A percentile compares a stretch with the other conserved stretches of the same genome.
Evolutionary conservation across 2,113 vertebrate species (phyloP).

Genomic region (Meriones unguiculatus): DNA sequence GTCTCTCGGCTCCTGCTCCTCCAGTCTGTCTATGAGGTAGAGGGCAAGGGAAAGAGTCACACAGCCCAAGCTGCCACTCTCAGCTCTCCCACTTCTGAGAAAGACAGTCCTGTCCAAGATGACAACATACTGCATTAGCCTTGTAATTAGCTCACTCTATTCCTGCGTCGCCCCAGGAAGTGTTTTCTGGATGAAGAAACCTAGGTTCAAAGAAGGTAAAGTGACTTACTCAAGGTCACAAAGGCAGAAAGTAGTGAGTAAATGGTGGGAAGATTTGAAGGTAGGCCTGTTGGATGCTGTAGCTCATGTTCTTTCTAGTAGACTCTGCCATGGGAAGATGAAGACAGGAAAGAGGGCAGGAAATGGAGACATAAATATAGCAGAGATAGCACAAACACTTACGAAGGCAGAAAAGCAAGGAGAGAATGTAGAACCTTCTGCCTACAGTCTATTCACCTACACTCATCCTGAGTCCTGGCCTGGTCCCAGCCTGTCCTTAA

Average conservation of each 20-base stretch:
- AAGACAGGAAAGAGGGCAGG: neutral
- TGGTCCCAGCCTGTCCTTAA: neutral
- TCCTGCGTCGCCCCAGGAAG: neutral
- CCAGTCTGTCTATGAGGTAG: neutral
- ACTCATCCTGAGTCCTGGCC: neutral
- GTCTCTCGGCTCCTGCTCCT: neutral
- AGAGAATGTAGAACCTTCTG: neutral
- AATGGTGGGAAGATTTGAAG: neutral
- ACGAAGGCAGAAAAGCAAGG: neutral
- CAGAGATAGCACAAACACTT: neutral
- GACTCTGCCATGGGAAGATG: neutral
- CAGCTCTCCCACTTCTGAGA: neutral
- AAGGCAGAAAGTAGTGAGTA: neutral
- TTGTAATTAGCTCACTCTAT: neutral
- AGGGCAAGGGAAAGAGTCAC: neutral
- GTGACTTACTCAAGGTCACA: slow-evolving; percentile 25
- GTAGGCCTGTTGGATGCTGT: neutral
- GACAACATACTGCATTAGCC: neutral
- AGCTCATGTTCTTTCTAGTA: neutral
- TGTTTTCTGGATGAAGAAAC: slow-evolving; percentile 42
- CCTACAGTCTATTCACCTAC: neutral
- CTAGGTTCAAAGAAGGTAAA: slow-evolving; percentile 21
- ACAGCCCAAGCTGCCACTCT: neutral
- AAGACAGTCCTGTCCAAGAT: neutral
- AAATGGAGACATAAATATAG: neutral